Base-by-base conservation (phyloP, 1,140 invertebrate species). In the Anoplophora glabripennis region DNA sequence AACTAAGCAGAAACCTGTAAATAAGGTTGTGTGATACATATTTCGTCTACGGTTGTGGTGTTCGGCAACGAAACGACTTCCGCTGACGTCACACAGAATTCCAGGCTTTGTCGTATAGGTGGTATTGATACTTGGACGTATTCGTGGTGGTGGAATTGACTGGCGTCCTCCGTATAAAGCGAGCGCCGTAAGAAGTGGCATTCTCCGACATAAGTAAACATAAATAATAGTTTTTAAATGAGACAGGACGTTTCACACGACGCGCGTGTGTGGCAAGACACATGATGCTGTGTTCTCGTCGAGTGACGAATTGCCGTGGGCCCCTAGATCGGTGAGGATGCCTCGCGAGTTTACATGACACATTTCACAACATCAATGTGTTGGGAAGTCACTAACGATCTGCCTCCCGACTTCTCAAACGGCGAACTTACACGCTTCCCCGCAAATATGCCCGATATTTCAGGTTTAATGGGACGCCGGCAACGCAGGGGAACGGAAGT, bases 221-320 rank as follows among this genome's bases (percentile, higher is more conserved):
- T 73, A 75, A 76, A 76, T 77, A 75, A 77, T 77, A 75, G 75
- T 75, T 77, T 76, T 77, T 77, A 77, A 77, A 77, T 77, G 75
- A 76, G 75, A 75, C 75, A 71, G 73, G 75, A 75, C 70, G 67
- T 72, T 72, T 72, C 69, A 72, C 71, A 69, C 63, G 64, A 54
- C 47, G 66, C 63, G 68, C 59, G 66, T 74, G 73, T 73, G 72
- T 72, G 68, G 66, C 71, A 54, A 59, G 72, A 70, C 68, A 72
- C 66, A 69, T 67, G 71, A 74, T 70, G 69, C 65, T 64, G 69
- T 68, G 71, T 64, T 58, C 65, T 61, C 64, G 72, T 66, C 73
- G 74, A 75, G 70, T 75, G 74, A 75, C 72, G 67, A 69, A 75
- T 75, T 66, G 70, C 69, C 62, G 42, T 53, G 59, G 57, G 65